Base-by-base conservation (phyloP, 2,797 vertebrate genomes). In the Anniella stebbinsi region DNA sequence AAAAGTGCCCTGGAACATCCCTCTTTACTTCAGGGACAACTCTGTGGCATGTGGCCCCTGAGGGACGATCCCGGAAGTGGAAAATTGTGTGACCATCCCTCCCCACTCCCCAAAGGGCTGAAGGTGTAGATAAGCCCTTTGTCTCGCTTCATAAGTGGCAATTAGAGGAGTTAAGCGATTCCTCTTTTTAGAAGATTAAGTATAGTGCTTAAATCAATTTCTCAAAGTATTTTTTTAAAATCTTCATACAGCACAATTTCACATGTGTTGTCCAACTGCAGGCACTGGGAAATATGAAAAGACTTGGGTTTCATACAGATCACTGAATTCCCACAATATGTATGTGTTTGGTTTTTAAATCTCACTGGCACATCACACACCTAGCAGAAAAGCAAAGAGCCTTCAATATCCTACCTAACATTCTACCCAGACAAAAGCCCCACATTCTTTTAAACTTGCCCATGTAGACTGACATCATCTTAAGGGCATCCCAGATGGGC, bases 91-190 rank as follows among this genome's bases (percentile, higher is more conserved):
- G n/a, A n/a, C n/a, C n/a, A n/a, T n/a, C n/a, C n/a, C n/a, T n/a
- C n/a, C n/a, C n/a, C n/a, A n/a, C n/a, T n/a, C n/a, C n/a, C n/a
- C n/a, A n/a, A n/a, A n/a, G n/a, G n/a, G n/a, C n/a, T n/a, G n/a
- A n/a, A n/a, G n/a, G n/a, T n/a, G n/a, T n/a, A n/a, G n/a, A n/a
- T n/a, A n/a, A n/a, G n/a, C n/a, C n/a, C n/a, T n/a, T n/a, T n/a
- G 36, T 8, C 57, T 89, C 48, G 6, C 63, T 94, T 92, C 87
- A 9, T 73, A 92, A 54, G 72, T 23, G 33, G 4, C 0, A 41
- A 73, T 33, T 28, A n/a, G 28, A 33, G 93, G 66, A 41, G 57
- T 33, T 51, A 18, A 70, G 86, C 92, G 66, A 90, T 82, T 60
- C 91, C 21, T 76, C 80, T 82, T 25, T 78, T 38, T 36, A 18